phyloP scores from a whole-genome alignment of 2,888 invertebrate species.

The Parelbella ahira region DNA sequence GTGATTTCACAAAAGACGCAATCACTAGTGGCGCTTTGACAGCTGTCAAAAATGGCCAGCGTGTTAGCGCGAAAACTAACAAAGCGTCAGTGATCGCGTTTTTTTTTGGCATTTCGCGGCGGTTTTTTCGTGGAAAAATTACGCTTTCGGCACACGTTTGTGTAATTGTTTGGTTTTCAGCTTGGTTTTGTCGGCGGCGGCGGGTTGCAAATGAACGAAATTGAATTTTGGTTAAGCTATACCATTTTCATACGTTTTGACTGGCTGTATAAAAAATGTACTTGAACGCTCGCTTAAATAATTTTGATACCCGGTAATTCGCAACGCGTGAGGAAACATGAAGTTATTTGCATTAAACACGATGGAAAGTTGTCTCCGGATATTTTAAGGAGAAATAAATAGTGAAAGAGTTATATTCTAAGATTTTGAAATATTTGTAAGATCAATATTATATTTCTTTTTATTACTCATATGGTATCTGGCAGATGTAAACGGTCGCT shows the following conservation, averaged over 20 bases:
- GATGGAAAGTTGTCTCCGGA: too few relatives aligned
- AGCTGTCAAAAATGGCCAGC: conserved; percentile 72
- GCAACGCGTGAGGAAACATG: too few relatives aligned
- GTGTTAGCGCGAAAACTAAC: conserved; percentile 71
- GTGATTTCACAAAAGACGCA: conserved; percentile 59
- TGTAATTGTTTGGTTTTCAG: conserved; percentile 78
- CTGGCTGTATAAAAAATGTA: background rate
- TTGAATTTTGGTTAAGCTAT: conserved; percentile 69
- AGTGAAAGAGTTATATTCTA: too few relatives aligned
- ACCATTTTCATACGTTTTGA: conserved; percentile 26
- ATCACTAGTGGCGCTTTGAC: conserved; percentile 60
- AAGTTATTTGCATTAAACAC: too few relatives aligned
- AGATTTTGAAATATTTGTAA: too few relatives aligned
- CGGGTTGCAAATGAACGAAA: conserved; percentile 54
- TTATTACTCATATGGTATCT: too few relatives aligned
- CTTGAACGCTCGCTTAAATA: background rate
- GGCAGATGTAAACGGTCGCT: too few relatives aligned
- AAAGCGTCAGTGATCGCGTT: conserved; percentile 48
- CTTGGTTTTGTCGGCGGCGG: conserved; percentile 47
- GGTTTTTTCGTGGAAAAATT: conserved; percentile 69
- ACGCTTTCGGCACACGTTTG: conserved; percentile 72
- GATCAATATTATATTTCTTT: too few relatives aligned
- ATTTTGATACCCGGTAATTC: too few relatives aligned
- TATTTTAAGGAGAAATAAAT: too few relatives aligned
- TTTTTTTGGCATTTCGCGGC: conserved; percentile 59